These are phyloP conservation scores for Porites lobata DNA, from an alignment of 92 coral and sea anemone genomes.

Conservation along the genomic window DNA sequence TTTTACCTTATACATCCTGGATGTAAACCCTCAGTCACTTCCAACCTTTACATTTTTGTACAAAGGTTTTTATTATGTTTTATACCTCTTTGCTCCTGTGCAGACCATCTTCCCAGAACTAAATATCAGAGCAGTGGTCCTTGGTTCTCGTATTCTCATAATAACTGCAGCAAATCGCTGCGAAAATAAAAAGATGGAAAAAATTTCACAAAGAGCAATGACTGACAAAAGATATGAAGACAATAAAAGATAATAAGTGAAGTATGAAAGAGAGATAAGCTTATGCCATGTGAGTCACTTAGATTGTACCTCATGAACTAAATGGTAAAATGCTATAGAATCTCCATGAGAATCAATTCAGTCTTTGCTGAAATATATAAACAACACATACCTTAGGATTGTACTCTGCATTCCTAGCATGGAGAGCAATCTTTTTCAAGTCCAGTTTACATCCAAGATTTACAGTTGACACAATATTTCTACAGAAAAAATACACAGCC, in stretches of 20 bases:
- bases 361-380: not conserved
- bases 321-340: too few relatives aligned
- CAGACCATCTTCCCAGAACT: conserved; percentile 99
- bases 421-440: conserved; percentile 96
- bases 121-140: conserved; percentile 97
- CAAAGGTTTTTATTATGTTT: not conserved
- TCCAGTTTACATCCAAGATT: conserved; percentile 97
- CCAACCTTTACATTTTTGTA: too few relatives aligned
- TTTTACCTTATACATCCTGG: too few relatives aligned
- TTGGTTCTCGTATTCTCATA: conserved; percentile 97
- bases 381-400: conserved; percentile 85
- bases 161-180: conserved; percentile 99
- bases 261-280: too few relatives aligned
- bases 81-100: conserved; percentile 98
- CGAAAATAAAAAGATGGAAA: not conserved
- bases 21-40: too few relatives aligned
- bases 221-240: too few relatives aligned
- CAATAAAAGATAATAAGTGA: too few relatives aligned
- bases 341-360: not conserved
- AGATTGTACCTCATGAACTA: too few relatives aligned
- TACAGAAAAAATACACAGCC: not conserved
- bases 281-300: too few relatives aligned
- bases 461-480: conserved; percentile 98
- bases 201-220: not conserved
- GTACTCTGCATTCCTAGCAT: conserved; percentile 99